These are phyloP conservation scores for Aphrophora alni DNA, from an alignment of 2,888 invertebrate genomes.

Conservation along the genomic window DNA sequence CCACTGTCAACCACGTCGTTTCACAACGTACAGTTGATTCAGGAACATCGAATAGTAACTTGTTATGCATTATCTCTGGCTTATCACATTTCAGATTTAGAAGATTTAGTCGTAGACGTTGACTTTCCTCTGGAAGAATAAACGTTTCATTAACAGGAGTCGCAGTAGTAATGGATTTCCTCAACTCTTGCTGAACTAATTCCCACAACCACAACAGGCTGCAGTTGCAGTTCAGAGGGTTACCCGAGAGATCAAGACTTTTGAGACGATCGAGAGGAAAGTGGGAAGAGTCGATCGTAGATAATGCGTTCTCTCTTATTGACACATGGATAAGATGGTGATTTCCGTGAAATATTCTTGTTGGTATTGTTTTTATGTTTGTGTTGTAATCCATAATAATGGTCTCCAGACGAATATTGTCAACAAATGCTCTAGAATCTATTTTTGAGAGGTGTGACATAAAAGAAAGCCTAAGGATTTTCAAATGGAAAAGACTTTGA, in stretches of 20 bases:
- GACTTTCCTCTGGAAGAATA: constrained; percentile 36
- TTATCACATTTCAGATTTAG: constrained; percentile 66
- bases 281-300: constrained; percentile 78
- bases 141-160: constrained; percentile 44
- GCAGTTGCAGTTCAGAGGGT: constrained; percentile 86
- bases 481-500: constrained; percentile 77
- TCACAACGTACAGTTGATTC: constrained; percentile 65
- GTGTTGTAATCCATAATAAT: constrained; percentile 81
- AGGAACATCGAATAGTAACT: constrained; percentile 64
- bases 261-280: constrained; percentile 82
- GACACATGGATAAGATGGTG: constrained; percentile 78
- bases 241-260: constrained; percentile 77
- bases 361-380: constrained; percentile 75
- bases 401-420: constrained; percentile 81
- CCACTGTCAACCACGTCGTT: constrained; percentile 56
- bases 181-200: constrained; percentile 56
- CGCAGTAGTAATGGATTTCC: constrained; percentile 25
- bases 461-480: constrained; percentile 68
- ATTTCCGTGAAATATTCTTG: constrained; percentile 83
- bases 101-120: constrained; percentile 59
- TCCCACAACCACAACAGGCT: constrained; percentile 88
- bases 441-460: constrained; percentile 64
- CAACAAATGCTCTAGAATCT: constrained; percentile 80
- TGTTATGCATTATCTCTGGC: constrained; percentile 63
- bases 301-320: constrained; percentile 76